phyloP scores from a whole-genome alignment of 2,113 vertebrate species.

The Seriola rivoliana region DNA sequence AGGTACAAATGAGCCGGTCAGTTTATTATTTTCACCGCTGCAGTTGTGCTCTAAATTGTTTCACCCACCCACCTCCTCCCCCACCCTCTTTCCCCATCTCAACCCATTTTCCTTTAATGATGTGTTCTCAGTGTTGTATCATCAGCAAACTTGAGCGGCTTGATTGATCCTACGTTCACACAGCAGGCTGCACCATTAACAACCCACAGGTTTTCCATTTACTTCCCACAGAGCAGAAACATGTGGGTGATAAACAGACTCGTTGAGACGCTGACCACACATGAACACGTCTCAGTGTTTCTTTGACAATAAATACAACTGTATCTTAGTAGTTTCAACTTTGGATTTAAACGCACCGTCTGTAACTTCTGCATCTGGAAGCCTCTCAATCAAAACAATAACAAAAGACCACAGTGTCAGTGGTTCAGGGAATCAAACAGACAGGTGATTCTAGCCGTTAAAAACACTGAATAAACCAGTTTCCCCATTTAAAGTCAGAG shows the following conservation, averaged over 20 bases:
- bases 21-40: background rate
- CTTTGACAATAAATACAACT: background rate
- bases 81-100: background rate
- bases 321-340: too few relatives aligned
- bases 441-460: too few relatives aligned
- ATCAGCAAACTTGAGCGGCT: background rate
- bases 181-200: slow-evolving; percentile 13
- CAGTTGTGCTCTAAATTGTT: background rate
- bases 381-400: too few relatives aligned
- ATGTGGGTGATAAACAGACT: background rate
- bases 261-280: slow-evolving; percentile 3
- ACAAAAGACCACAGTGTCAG: too few relatives aligned
- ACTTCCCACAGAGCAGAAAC: slow-evolving; percentile 25
- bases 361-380: too few relatives aligned
- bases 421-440: too few relatives aligned
- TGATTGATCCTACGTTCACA: slow-evolving; percentile 31
- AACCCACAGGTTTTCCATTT: slow-evolving; percentile 29
- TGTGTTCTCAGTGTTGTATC: background rate
- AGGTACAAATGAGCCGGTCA: background rate
- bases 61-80: too few relatives aligned
- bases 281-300: background rate
- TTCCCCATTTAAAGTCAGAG: too few relatives aligned
- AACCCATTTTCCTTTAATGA: slow-evolving; percentile 28
- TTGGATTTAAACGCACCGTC: too few relatives aligned
- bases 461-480: too few relatives aligned